Evolutionary conservation across 1,140 invertebrate genomes (phyloP), one percentile per base, ranked within the genome.

Genomic region (Lepidostoma basale): DNA sequence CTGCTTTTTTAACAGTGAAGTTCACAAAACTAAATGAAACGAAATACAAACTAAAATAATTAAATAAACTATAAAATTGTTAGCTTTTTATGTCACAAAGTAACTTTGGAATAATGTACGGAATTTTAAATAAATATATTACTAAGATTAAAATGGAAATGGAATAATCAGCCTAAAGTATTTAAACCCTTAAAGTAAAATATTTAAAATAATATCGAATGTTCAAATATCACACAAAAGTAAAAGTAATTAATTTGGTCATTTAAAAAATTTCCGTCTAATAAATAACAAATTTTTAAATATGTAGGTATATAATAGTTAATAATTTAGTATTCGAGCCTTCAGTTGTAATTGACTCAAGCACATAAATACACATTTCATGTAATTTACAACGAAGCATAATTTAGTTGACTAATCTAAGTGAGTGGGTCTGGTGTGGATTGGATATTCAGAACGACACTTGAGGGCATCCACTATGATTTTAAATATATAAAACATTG

Each of bases 261-360:
- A 56, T 56, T 56, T 33, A 56, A 20, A 10, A 56, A 39, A n/a
- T 18, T 56, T 18, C 28, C 52, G 8, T 49, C 25, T 20, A 20
- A 56, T 49, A 49, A 49, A 56, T 22, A 23, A 33, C 36, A 36
- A 56, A 33, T 36, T 36, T 22, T 36, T 36, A 28, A 56, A 20
- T 56, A 18, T 36, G 18, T 39, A 56, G n/a, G n/a, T n/a, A n/a
- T 49, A 47, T 12, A 9, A 47, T 47, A 45, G 3, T 12, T 25
- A 39, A 54, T 56, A 20, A 33, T 40, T 60, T 16, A 60, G 25
- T 22, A 14, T 25, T 14, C 36, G 56, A 60, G 56, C 56, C 54
- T 44, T 42, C 42, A 25, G 56, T 16, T 60, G 56, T 60, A 60
- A 60, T 60, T 60, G 36, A 60, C 56, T 44, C 56, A 60, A 60